Percentiles rank a stretch among this genome's conserved stretches.
Evolutionary conservation across 1,140 invertebrate species (phyloP).

Genomic region (Apolygus lucorum): DNA sequence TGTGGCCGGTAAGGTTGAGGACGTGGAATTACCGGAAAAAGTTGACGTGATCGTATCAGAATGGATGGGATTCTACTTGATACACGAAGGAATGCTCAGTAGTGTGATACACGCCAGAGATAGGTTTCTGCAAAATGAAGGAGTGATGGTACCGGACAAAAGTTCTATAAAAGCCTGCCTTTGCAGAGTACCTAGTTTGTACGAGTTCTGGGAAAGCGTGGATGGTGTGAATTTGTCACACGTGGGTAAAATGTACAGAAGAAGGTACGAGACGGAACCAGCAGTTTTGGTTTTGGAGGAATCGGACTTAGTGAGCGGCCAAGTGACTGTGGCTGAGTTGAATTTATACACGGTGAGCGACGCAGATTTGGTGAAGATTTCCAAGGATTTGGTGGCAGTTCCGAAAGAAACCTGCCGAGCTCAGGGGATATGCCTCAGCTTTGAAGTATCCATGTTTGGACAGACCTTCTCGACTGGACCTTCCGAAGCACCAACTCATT

Average conservation of each 20-base stretch:
- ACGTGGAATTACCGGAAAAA: conserved; percentile 58
- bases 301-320: conserved; percentile 42
- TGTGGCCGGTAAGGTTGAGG: conserved; percentile 55
- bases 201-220: conserved; percentile 51
- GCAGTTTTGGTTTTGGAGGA: conserved; percentile 38
- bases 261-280: conserved; percentile 34
- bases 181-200: conserved; percentile 58
- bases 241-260: conserved; percentile 27
- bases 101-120: conserved; percentile 85
- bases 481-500: conserved; percentile 71
- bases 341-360: conserved; percentile 35
- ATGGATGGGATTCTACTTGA: conserved; percentile 99
- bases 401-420: conserved; percentile 50
- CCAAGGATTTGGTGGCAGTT: conserved; percentile 39
- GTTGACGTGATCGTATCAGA: conserved; percentile 96
- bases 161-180: conserved; percentile 48
- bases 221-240: conserved; percentile 29
- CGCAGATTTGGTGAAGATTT: conserved; percentile 36
- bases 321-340: conserved; percentile 38
- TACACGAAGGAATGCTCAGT: conserved; percentile 98
- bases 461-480: conserved; percentile 66
- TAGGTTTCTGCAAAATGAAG: conserved; percentile 62
- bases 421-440: conserved; percentile 56
- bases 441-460: conserved; percentile 39
- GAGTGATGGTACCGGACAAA: conserved; percentile 42